Evolutionary conservation across 1,140 invertebrate species (phyloP).

Genomic region (Physella acuta): DNA sequence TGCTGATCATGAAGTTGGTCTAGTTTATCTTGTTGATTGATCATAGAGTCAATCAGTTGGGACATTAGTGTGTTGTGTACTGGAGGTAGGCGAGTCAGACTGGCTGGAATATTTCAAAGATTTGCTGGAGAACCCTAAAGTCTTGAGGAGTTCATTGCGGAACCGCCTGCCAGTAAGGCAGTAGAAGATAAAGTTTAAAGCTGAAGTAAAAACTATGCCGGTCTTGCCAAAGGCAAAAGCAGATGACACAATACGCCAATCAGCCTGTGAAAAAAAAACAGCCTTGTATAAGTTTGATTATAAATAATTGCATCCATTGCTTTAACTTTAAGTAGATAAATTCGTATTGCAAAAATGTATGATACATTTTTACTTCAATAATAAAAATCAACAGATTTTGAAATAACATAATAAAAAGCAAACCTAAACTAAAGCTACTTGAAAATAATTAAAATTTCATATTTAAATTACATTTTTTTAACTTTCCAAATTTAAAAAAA

Average conservation of each 20-base stretch:
- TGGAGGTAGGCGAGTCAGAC: constrained; percentile 3
- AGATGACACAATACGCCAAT: constrained; percentile 3
- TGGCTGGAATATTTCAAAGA: neutral
- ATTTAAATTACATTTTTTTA: too few species aligned
- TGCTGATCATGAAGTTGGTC: too few species aligned
- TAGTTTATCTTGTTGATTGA: too few species aligned
- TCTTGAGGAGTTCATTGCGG: constrained; percentile 53
- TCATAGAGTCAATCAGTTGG: too few species aligned
- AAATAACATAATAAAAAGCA: too few species aligned
- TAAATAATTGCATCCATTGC: neutral
- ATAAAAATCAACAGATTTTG: too few species aligned
- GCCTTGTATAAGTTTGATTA: neutral
- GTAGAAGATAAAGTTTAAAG: constrained; percentile 55
- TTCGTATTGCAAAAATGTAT: too few species aligned
- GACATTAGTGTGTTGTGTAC: too few species aligned
- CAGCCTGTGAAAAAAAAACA: neutral
- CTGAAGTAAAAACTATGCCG: constrained; percentile 49
- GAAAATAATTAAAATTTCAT: too few species aligned
- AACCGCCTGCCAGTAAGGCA: constrained; percentile 48
- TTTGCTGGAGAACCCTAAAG: constrained; percentile 21
- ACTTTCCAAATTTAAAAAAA: neutral
- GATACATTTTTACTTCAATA: too few species aligned
- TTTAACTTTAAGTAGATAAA: too few species aligned
- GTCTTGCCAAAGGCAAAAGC: constrained; percentile 42
- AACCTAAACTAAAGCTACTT: too few species aligned